Conservation (phyloP, 2,797 vertebrate species). For the Macropus fuliginosus region DNA sequence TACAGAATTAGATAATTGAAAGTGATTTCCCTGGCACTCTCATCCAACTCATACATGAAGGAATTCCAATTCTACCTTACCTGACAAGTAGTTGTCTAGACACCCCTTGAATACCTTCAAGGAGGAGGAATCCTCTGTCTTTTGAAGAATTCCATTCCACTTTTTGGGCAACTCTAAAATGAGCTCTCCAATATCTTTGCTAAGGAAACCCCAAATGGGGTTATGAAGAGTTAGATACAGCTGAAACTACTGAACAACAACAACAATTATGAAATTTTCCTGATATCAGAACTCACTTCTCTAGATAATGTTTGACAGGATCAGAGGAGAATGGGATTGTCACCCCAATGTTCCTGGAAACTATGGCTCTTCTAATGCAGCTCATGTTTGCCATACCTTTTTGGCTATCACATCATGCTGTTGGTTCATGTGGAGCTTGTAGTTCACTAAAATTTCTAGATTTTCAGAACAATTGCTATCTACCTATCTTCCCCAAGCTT, state of each 20-base stretch:
- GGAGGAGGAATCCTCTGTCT: neutral
- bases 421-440: neutral
- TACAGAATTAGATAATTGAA: neutral
- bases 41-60: neutral
- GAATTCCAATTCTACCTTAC: neutral
- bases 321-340: neutral
- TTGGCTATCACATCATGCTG: neutral
- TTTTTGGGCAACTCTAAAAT: neutral
- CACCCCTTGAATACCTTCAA: neutral
- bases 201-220: neutral
- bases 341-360: neutral
- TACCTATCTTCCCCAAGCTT: neutral
- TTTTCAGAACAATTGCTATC: neutral
- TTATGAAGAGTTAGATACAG: neutral
- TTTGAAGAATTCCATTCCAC: neutral
- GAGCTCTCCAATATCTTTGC: neutral
- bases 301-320: neutral
- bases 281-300: neutral
- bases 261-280: neutral
- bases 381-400: neutral
- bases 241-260: neutral
- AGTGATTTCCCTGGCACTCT: neutral
- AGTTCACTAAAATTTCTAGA: neutral
- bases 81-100: neutral
- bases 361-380: neutral